Base-by-base conservation (phyloP, 2,797 vertebrate genomes). In the Glyptemys insculpta region DNA sequence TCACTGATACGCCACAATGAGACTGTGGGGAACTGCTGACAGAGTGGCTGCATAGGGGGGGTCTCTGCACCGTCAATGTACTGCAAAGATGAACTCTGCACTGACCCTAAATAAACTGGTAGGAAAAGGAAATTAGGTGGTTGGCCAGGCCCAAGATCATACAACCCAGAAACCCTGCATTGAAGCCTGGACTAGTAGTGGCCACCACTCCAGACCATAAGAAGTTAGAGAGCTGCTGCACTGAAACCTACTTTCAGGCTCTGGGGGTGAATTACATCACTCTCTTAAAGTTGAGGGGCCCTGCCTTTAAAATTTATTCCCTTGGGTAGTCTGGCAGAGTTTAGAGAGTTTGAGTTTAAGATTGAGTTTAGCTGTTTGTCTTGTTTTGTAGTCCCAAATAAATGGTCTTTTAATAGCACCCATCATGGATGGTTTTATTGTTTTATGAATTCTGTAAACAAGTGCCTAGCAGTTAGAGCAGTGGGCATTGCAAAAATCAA, bases 321-420 rank as follows among this genome's bases (percentile, higher is more conserved):
- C 50, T 65, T 79, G 16, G 25, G 78, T 88, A 68, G 88, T 82
- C 82, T 88, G 41, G 25, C 44, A 44, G 37, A 88, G 34, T 44
- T 85, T 53, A 74, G 52, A 83, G 87, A 74, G 27, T 68, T 90
- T 62, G 85, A 1, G 1, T 47, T 62, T 79, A 59, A 41, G 68
- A 54, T 12, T 79, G 72, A 15, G 79, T 62, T 83, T 91, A 76
- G 21, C 53, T 25, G 10, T 86, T 88, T 83, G 83, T 74, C 57
- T 57, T 52, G 56, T 41, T 80, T 15, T 47, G 2, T 34, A 53
- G 14, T 81, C 37, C 86, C 53, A 37, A 90, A 92, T 19, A 87
- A 90, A 6, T 23, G 3, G 1, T 44, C 2, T 54, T 78, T 37
- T 87, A 80, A 80, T 86, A 87, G 81, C 88, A 62, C 3, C 8